Percentiles rank a stretch among this genome's conserved stretches.
Evolutionary conservation across 1,140 invertebrate genomes (phyloP).

Genomic region (Acromyrmex echinatior): DNA sequence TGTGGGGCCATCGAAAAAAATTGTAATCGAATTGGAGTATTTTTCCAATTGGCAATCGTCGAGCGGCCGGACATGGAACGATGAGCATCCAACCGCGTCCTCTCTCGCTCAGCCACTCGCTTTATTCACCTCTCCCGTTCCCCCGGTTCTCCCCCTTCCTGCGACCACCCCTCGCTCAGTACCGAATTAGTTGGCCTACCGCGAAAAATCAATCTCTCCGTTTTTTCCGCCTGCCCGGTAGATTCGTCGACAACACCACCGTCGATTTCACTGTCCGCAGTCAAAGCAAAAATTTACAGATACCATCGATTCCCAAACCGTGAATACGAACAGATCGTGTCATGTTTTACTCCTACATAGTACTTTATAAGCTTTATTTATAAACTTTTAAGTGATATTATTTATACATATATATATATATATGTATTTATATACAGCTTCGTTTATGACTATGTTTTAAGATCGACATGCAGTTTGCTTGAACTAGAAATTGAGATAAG

Average conservation of each 20-base stretch:
- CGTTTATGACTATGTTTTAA: too few species aligned
- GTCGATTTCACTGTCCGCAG: conserved; percentile 72
- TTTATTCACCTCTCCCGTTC: conserved; percentile 24
- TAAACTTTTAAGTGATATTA: not conserved
- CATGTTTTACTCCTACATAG: not conserved
- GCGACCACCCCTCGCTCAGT: conserved; percentile 59
- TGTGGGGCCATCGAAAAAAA: conserved; percentile 74
- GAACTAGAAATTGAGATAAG: too few species aligned
- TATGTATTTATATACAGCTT: too few species aligned
- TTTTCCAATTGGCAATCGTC: conserved; percentile 80
- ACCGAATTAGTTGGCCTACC: conserved; percentile 81
- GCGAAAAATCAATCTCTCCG: conserved; percentile 83
- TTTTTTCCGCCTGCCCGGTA: conserved; percentile 69
- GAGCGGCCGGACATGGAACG: conserved; percentile 69
- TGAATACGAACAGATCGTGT: conserved; percentile 15
- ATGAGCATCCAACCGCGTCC: conserved; percentile 62
- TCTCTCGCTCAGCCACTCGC: conserved; percentile 46
- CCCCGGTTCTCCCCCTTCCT: not conserved
- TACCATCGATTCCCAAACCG: not conserved
- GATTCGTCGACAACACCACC: conserved; percentile 68
- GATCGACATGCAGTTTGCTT: too few species aligned
- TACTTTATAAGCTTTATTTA: not conserved
- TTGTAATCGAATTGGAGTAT: conserved; percentile 80
- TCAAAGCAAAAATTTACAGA: conserved; percentile 67
- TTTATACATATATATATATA: not conserved